Base-by-base conservation (phyloP, 2,888 invertebrate genomes). In the Macrosoma leucophasiata region DNA sequence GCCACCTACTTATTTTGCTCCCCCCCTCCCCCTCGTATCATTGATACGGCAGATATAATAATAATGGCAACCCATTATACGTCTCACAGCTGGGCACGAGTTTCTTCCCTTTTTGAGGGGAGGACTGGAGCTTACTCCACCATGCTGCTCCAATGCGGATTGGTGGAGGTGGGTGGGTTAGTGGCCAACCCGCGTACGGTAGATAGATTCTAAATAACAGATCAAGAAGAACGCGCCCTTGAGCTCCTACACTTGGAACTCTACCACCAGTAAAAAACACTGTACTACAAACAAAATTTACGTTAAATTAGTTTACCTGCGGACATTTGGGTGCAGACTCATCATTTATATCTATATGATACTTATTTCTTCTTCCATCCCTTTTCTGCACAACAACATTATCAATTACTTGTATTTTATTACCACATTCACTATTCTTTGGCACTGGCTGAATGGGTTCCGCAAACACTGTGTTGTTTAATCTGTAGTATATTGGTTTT, bases 391-490 rank as follows among this genome's bases (percentile, higher is more conserved):
- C 40, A 11, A 46, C 46, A 0, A 60, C 39, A 36, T 55, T 56
- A 7, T 53, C 51, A 3, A 48, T 24, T 10, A 50, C 42, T 15
- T 8, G 34, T 11, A 46, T 36, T 34, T 48, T 43, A 11, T 35
- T 40, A 2, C 9, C 13, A n/a, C 8, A 3, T 6, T 29, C 27
- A 9, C 8, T 22, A 41, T 22, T 26, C 20, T n/a, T 14, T 21
- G 4, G 22, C 13, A 15, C 11, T 24, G 28, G 39, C 4, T n/a
- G n/a, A 17, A 36, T 17, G 8, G 59, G 52, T 17, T 62, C 60
- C 12, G 62, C 58, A 36, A 58, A 60, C 4, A 62, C 46, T 3
- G 32, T 33, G 13, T 41, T 20, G 4, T 61, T 39, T 12, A 59
- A 13, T 36, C 39, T 49, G 29, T 51, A 54, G 31, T 45, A 53